phyloP scores from a whole-genome alignment of 2,113 vertebrate species.

The Platichthys flesus region DNA sequence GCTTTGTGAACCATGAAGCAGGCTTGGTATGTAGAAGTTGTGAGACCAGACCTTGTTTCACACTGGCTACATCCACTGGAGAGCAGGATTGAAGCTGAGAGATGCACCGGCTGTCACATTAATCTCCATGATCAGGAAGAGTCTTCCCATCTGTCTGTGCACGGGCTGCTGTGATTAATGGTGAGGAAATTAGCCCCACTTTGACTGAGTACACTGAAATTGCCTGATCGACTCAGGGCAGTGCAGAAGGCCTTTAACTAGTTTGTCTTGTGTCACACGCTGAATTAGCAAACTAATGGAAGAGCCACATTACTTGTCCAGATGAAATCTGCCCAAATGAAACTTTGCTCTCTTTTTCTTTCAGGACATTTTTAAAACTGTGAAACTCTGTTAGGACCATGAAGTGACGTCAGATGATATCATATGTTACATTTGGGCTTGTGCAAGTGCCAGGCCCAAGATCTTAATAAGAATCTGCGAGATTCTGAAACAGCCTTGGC shows the following conservation, averaged over 20 bases:
- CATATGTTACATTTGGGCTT: constrained; percentile 6
- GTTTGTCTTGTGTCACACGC: constrained; percentile 66
- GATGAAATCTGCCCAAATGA: constrained; percentile 39
- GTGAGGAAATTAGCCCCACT: constrained; percentile 62
- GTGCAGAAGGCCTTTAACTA: constrained; percentile 48
- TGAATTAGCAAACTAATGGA: constrained; percentile 62
- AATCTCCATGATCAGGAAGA: constrained; percentile 57
- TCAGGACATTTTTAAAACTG: constrained; percentile 4
- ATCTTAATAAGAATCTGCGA: background rate
- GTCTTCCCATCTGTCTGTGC: constrained; percentile 48
- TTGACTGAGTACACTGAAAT: constrained; percentile 52
- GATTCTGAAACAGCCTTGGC: constrained; percentile 8
- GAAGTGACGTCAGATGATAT: constrained; percentile 13
- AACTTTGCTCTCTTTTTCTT: constrained; percentile 13
- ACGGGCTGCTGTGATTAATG: constrained; percentile 60
- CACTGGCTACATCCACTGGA: constrained; percentile 17
- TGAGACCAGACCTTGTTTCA: background rate
- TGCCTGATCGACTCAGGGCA: constrained; percentile 32
- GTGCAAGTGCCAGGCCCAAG: background rate
- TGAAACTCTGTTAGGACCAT: background rate
- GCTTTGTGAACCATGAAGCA: background rate
- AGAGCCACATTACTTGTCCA: constrained; percentile 38
- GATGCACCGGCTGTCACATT: constrained; percentile 41
- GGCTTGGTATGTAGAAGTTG: background rate
- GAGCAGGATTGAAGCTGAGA: constrained; percentile 32